These are phyloP conservation scores for Channallabes apus DNA, from an alignment of 2,797 vertebrate species.

Conservation along the genomic window DNA sequence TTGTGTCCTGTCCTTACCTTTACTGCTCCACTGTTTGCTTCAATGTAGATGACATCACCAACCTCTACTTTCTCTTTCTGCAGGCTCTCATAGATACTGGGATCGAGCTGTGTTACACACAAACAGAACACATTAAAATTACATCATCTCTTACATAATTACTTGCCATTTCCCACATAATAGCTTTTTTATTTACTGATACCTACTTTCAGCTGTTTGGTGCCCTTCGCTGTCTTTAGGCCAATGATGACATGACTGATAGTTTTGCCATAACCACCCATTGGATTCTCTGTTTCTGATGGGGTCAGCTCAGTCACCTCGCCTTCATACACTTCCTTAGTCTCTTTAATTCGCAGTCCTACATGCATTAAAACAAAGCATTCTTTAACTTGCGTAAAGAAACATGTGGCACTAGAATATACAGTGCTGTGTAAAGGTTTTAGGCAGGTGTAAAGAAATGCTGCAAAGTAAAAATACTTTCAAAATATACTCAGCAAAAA, in stretches of 20 bases:
- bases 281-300: slow-evolving; percentile 98
- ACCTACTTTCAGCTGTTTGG: slow-evolving; percentile 93
- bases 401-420: neutral
- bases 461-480: too few relatives aligned
- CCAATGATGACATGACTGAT: slow-evolving; percentile 98
- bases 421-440: too few relatives aligned
- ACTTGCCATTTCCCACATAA: neutral
- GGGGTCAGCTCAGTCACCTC: slow-evolving; percentile 98
- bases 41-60: slow-evolving; percentile 98
- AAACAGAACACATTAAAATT: slow-evolving; percentile 12
- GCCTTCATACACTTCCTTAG: slow-evolving; percentile 98
- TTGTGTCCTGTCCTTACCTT: slow-evolving; percentile 79
- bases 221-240: slow-evolving; percentile 96
- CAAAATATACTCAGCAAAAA: too few relatives aligned
- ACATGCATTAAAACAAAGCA: slow-evolving; percentile 12
- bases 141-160: neutral
- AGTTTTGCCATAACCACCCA: slow-evolving; percentile 98
- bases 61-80: slow-evolving; percentile 97
- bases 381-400: neutral
- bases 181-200: neutral
- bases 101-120: slow-evolving; percentile 82
- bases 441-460: too few relatives aligned
- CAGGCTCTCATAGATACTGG: slow-evolving; percentile 98
- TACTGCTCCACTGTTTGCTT: slow-evolving; percentile 97
- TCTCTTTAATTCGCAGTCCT: slow-evolving; percentile 98